Base-by-base conservation (phyloP, 2,888 invertebrate genomes). In the Hypena proboscidalis region DNA sequence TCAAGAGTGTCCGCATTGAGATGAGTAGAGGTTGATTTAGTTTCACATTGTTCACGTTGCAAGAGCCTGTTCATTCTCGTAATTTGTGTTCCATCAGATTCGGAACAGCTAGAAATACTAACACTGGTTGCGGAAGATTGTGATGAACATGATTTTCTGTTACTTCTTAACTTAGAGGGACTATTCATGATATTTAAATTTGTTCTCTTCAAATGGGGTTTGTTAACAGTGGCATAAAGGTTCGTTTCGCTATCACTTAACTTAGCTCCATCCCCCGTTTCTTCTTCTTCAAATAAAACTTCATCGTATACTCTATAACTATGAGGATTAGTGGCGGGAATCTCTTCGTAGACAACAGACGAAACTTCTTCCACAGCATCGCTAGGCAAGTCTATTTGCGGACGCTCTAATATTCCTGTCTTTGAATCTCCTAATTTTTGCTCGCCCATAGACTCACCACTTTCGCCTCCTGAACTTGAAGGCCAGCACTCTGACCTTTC, bases 401-500 rank as follows among this genome's bases (percentile, higher is more conserved):
- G 83, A 19, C 87, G 75, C 37, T 88, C 89, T 23, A 60, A 42
- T 31, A 60, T 67, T 27, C 61, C 44, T 31, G 67, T 70, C 70
- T 78, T 85, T 1, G 64, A 69, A 52, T 83, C 83, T 20, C 49
- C 58, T 21, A 73, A 58, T 74, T 80, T 87, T 52, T 78, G 81
- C n/a, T 91, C 85, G 47, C 92, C 92, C 44, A 92, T 91, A 1
- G 91, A 92, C 58, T 92, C 92, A 29, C 92, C 93, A 53, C 93
- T 93, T 62, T 92, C 92, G 25, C 93, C 93, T 50, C 94, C 93
- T 41, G 92, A 92, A 59, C 93, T 93, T 10, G 92, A 93, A 2
- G 95, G 95, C 96, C 96, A 96, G 72, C 95, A 95, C 63, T 96
- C 94, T 1, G 95, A 95, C 56, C 86, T 74, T 51, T 90, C 90